phyloP scores from a whole-genome alignment of 1,140 invertebrate species.

The Amyelois transitella region DNA sequence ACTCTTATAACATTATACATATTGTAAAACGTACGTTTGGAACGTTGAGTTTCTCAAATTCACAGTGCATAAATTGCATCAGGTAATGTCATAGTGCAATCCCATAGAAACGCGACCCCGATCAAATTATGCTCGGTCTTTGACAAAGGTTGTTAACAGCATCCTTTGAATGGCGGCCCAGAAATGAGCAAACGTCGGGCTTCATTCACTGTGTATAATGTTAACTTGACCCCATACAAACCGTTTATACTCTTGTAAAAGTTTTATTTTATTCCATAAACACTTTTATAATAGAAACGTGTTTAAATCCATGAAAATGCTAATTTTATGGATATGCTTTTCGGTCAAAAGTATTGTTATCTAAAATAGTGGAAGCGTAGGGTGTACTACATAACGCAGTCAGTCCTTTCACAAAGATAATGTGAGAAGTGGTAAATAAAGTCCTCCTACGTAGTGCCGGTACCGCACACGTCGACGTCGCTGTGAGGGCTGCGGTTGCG shows the following conservation, averaged over 20 bases:
- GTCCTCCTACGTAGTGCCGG: constrained; percentile 29
- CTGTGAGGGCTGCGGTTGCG: background rate
- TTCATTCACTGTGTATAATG: constrained; percentile 63
- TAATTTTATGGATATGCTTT: constrained; percentile 20
- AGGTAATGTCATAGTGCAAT: constrained; percentile 25
- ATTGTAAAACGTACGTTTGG: too few relatives aligned
- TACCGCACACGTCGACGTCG: constrained; percentile 26
- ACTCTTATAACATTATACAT: too few relatives aligned
- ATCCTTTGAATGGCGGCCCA: constrained; percentile 62
- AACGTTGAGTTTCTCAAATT: background rate
- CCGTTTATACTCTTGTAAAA: constrained; percentile 48
- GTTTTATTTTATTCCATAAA: constrained; percentile 51
- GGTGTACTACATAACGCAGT: constrained; percentile 5
- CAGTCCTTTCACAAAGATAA: constrained; percentile 9
- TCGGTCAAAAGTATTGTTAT: constrained; percentile 2
- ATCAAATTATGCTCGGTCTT: constrained; percentile 71
- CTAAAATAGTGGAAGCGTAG: constrained; percentile 1
- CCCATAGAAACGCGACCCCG: constrained; percentile 69
- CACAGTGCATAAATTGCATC: background rate
- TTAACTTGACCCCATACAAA: constrained; percentile 55
- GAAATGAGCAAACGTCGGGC: constrained; percentile 68
- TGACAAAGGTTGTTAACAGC: constrained; percentile 72
- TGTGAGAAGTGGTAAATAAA: constrained; percentile 19
- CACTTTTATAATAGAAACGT: constrained; percentile 35
- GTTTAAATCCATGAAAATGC: constrained; percentile 40